Evolutionary conservation across 2,888 invertebrate genomes (phyloP), one percentile per base, ranked within the genome.

Genomic region (Pseudococcus jackbeardsleyi): DNA sequence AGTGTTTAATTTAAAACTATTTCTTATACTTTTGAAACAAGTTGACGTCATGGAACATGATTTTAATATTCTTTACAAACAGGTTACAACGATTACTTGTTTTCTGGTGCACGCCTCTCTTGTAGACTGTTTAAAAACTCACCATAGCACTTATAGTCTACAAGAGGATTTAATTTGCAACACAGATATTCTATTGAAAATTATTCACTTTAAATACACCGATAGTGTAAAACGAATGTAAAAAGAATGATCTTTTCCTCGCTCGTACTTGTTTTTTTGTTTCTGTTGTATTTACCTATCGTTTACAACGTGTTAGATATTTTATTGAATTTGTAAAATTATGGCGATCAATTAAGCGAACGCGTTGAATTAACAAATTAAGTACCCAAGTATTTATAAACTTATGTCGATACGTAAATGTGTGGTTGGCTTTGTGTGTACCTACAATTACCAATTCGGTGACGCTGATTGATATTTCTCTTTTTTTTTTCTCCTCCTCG

Each of bases 21-120:
- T 88, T 85, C 54, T 88, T 82, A 46, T 46, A 50, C 82, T 50
- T 50, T 88, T 79, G 15, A 79, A 82, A 77, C 79, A 39, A 54
- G 84, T 54, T 54, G 84, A 79, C 50, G 46, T 72, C 87, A 46
- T 42, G 72, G 77, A 72, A 87, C 87, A 87, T 87, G 87, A 87
- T 87, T 87, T 87, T 87, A 87, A 87, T 87, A 87, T 87, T 22
- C 33, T 50, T 87, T 87, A 87, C 87, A 87, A 87, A 87, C 87
- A 26, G 87, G 87, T 87, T 87, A 72, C 48, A 87, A 86, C 86
- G 68, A 68, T 86, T 86, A 72, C 86, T 86, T 68, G 86, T 68
- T 85, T 64, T 86, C 64, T 39, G 42, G 46, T 77, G 77, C 87
- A 87, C 87, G 87, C 86, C 86, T 68, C 86, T 86, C 79, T 82